Conservation (phyloP, 2,888 invertebrate species). For the Campoplex nolae region DNA sequence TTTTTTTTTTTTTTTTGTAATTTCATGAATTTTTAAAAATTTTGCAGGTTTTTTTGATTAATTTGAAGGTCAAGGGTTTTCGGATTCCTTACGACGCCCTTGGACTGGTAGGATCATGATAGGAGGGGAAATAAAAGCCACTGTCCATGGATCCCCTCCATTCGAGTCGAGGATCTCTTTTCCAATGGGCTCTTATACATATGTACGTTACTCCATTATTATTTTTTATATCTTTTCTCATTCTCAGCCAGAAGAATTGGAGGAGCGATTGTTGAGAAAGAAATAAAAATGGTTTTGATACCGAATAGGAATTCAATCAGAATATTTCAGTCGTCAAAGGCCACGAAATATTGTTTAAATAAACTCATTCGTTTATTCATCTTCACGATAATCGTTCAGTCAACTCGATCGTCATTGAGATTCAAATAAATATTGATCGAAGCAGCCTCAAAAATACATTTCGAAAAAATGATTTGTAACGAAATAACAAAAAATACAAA, state of each 20-base stretch:
- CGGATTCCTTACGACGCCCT: constrained; percentile 34
- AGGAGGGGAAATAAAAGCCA: constrained; percentile 35
- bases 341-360: no score
- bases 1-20: no score
- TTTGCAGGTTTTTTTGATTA: not conserved
- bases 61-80: constrained; percentile 35
- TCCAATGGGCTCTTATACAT: not conserved
- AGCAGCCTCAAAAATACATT: no score
- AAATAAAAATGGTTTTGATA: no score
- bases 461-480: no score
- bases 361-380: no score
- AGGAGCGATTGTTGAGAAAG: not conserved
- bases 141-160: constrained; percentile 19
- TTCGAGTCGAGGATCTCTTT: not conserved
- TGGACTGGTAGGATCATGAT: constrained; percentile 9
- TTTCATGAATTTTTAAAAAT: not conserved
- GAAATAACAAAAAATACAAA: no score
- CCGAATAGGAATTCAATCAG: no score
- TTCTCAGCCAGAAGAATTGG: constrained; percentile 24
- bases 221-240: constrained; percentile 9
- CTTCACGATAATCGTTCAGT: no score
- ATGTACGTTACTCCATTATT: constrained; percentile 4
- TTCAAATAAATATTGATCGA: no score
- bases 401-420: no score
- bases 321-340: no score